These are phyloP conservation scores for Falco cherrug DNA, from an alignment of 2,797 vertebrate species.

Conservation along the genomic window DNA sequence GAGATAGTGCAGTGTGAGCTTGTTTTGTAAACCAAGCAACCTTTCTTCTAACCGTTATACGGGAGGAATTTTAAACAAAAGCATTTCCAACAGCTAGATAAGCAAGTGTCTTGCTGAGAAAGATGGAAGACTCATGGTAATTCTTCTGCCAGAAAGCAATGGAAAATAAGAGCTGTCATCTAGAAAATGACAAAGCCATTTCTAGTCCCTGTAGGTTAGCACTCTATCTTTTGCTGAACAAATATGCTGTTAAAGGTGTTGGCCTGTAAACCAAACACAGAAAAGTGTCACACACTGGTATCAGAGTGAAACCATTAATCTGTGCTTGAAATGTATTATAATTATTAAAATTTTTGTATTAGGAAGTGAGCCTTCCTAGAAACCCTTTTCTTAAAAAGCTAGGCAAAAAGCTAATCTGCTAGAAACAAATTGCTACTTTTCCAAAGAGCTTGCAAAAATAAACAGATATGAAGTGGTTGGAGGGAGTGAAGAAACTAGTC, in stretches of 20 bases:
- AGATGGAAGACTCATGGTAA: constrained; percentile 71
- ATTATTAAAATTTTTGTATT: background rate
- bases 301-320: constrained; percentile 17
- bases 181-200: constrained; percentile 79
- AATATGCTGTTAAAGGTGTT: constrained; percentile 66
- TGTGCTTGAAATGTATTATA: background rate
- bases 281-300: constrained; percentile 24
- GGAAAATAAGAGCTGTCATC: constrained; percentile 78
- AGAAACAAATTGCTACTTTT: background rate
- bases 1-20: background rate
- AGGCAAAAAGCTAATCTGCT: background rate
- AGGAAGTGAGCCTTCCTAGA: background rate
- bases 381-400: background rate
- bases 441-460: background rate
- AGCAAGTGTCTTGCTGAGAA: constrained; percentile 72
- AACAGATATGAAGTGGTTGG: background rate
- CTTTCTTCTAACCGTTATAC: constrained; percentile 46
- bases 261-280: constrained; percentile 64
- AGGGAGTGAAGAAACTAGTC: background rate
- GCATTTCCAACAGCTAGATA: constrained; percentile 71
- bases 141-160: constrained; percentile 67
- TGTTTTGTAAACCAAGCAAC: constrained; percentile 15
- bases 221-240: constrained; percentile 68
- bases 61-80: constrained; percentile 69
- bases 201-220: constrained; percentile 72